Percentiles rank a stretch among this genome's conserved stretches.
Conservation (phyloP, 2,113 vertebrate genomes). For the Nannobrachium achirus region DNA sequence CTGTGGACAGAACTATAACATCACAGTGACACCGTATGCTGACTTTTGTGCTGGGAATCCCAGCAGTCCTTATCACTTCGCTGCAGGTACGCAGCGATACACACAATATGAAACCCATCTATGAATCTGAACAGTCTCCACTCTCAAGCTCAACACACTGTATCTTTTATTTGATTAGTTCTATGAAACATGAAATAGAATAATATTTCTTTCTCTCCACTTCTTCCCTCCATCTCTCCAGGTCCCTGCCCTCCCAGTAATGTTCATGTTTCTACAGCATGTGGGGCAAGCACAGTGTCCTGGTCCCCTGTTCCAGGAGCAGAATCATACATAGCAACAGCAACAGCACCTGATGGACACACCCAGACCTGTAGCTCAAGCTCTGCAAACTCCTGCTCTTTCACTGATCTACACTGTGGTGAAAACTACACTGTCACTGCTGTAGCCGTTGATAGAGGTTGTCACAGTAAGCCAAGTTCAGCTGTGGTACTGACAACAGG, state of each 20-base stretch:
- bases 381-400: too few species aligned
- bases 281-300: constrained; percentile 20
- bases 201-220: neutral
- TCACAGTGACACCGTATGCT: constrained; percentile 45
- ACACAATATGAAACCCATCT: constrained; percentile 54
- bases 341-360: neutral
- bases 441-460: too few species aligned
- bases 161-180: neutral
- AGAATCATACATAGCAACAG: constrained; percentile 23
- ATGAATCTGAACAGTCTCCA: constrained; percentile 48
- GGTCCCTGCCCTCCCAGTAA: constrained; percentile 62
- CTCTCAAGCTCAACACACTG: too few species aligned
- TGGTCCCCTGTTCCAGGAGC: constrained; percentile 18
- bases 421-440: too few species aligned
- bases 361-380: too few species aligned
- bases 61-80: constrained; percentile 36
- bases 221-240: constrained; percentile 26
- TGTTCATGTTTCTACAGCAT: constrained; percentile 26
- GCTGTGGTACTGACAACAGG: too few species aligned
- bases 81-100: constrained; percentile 26
- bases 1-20: constrained; percentile 60
- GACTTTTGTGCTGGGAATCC: constrained; percentile 54
- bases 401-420: too few species aligned
- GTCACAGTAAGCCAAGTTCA: too few species aligned
- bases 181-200: neutral